Evolutionary conservation across 2,888 invertebrate genomes (phyloP), one percentile per base, ranked within the genome.

Genomic region (Cosmopolites sordidus): DNA sequence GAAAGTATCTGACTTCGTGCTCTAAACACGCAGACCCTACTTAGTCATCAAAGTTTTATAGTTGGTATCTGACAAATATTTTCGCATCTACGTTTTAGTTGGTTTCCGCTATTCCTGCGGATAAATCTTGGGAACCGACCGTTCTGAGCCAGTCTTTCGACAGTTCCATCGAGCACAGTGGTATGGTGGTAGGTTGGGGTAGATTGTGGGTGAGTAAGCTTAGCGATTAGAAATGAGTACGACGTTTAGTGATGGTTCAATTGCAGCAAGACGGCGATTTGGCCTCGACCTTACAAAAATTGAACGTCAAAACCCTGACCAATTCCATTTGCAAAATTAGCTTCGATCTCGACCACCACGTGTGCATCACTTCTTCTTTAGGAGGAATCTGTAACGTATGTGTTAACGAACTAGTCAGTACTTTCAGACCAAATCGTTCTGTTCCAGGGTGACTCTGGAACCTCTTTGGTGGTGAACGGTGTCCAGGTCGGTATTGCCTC

Each of bases 151-250:
- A 41, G 16, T 17, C 56, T 9, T 58, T 56, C 17, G 43, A 58
- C 27, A 48, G 53, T 14, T 43, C 27, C 2, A 22, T 2, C 14
- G 17, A 39, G 14, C 44, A 51, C 8, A 16, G 6, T 8, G 58
- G 59, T n/a, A 43, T 51, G 2, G 49, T 59, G 5, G 49, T 59
- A 29, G 59, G 59, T 9, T 59, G 59, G 59, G 59, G 59, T 14
- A 39, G 50, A 30, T 33, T 59, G 3, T 54, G 43, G 49, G 60
- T 60, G 48, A 49, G 48, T 8, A 11, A 16, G 16, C n/a, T n/a
- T n/a, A 22, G 16, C 3, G 8, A 5, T 5, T 22, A 8, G 3
- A 22, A 8, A 22, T 22, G 8, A 22, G 22, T 22, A 5, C 4
- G 22, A 22, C 3, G 8, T 22, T 22, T 5, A 22, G 8, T 22